These are phyloP conservation scores for Sinodicranocentrus sp. DNA, from an alignment of 2,888 invertebrate species.

Conservation along the genomic window DNA sequence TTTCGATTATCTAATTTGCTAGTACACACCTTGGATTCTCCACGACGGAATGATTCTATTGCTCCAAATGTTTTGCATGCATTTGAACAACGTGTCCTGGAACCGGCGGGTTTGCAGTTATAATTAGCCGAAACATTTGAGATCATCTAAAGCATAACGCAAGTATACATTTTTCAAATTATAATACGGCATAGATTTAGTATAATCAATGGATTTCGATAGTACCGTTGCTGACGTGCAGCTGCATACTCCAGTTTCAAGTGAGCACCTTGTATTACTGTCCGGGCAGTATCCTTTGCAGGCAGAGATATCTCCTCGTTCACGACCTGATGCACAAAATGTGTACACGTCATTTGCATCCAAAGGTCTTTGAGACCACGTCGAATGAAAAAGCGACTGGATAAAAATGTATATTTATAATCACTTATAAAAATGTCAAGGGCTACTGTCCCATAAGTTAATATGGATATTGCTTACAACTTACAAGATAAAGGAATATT, in stretches of 20 bases:
- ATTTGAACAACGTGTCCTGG: slow-evolving; percentile 68
- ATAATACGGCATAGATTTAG: too few relatives aligned
- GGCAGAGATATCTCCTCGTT: slow-evolving; percentile 49
- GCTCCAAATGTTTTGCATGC: slow-evolving; percentile 71
- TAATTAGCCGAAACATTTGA: slow-evolving; percentile 53
- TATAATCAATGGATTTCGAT: too few relatives aligned
- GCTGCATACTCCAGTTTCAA: slow-evolving; percentile 67
- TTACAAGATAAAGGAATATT: background rate
- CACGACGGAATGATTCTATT: slow-evolving; percentile 62
- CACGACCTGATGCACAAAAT: slow-evolving; percentile 67
- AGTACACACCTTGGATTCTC: slow-evolving; percentile 60
- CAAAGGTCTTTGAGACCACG: slow-evolving; percentile 37
- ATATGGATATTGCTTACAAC: background rate
- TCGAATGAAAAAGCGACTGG: slow-evolving; percentile 7
- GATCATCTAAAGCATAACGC: slow-evolving; percentile 40
- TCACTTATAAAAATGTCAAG: too few relatives aligned
- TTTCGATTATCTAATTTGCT: slow-evolving; percentile 58
- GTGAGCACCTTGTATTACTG: slow-evolving; percentile 60
- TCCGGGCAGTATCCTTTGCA: slow-evolving; percentile 67
- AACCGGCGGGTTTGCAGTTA: slow-evolving; percentile 60
- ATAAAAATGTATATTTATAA: too few relatives aligned
- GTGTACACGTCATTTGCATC: slow-evolving; percentile 67
- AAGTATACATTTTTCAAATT: too few relatives aligned
- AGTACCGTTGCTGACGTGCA: slow-evolving; percentile 67
- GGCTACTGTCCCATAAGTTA: background rate